Base-by-base conservation (phyloP, 2,797 vertebrate species). In the Pseudochromis fuscus region DNA sequence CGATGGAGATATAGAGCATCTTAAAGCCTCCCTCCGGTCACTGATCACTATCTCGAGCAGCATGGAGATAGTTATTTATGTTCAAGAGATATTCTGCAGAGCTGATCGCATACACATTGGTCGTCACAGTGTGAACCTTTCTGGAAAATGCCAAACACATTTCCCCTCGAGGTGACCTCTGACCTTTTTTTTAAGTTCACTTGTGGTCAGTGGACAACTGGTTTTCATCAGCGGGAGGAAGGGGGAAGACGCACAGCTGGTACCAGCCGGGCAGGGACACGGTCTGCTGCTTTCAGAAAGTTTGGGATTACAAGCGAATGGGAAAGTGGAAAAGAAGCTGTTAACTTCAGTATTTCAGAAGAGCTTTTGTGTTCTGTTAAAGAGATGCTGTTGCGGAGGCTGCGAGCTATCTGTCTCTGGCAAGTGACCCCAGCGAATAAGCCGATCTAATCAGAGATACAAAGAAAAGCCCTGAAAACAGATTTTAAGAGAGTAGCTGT, bases 81-180 rank as follows among this genome's bases (percentile, higher is more conserved):
- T 7, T 11, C 77, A 80, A 37, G 37, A 40, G 52, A 74, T 9
- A 21, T 49, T 59, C 45, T 18, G 42, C 1, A 15, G 7, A 58
- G 44, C 52, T 5, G 12, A 28, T 46, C 21, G 15, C 28, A 9
- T 7, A 24, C 16, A 60, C 19, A 46, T 75, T 67, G 28, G 44
- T 53, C 21, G 68, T 55, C 33, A n/a, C 55, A 51, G 67, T 63
- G 65, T n/a, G 49, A 51, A 21, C 50, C 45, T 12, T 56, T 58
- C 66, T 35, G n/a, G 40, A 73, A 79, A 86, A 89, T 80, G 68
- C 72, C 81, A 72, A 81, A 79, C 84, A 83, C 67, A 66, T 81
- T 65, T 84, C 58, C 52, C 72, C 73, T 75, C 45, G 27, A 49
- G 46, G 46, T 75, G 83, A 91, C 90, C 84, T 75, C 60, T 81